These are phyloP conservation scores for Stomatorhinus walkeri DNA, from an alignment of 2,797 vertebrate genomes.

Conservation along the genomic window DNA sequence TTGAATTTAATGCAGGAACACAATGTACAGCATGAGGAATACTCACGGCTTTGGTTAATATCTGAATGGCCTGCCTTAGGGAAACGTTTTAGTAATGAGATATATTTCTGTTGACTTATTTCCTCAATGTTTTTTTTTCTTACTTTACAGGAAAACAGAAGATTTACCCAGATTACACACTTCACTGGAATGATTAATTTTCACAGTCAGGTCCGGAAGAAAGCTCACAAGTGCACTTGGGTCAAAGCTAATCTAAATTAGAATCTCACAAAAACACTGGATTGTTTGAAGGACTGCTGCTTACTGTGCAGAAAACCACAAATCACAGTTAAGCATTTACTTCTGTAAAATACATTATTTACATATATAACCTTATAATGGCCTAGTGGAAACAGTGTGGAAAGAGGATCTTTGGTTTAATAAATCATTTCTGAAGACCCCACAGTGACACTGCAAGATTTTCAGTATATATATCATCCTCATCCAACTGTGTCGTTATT, in stretches of 20 bases:
- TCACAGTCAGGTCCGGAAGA: slow-evolving; percentile 15
- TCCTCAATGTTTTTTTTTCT: neutral
- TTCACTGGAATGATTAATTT: slow-evolving; percentile 19
- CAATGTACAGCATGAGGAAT: neutral
- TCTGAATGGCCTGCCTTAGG: neutral
- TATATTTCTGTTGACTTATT: neutral
- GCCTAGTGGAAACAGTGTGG: neutral
- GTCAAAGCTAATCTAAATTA: slow-evolving; percentile 28
- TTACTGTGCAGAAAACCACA: neutral
- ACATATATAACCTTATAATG: slow-evolving; percentile 12
- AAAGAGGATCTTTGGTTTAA: neutral
- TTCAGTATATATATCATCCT: neutral
- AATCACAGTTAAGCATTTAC: neutral
- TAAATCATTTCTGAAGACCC: neutral
- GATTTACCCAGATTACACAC: slow-evolving; percentile 15
- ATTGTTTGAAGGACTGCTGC: slow-evolving; percentile 20
- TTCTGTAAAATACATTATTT: slow-evolving; percentile 1
- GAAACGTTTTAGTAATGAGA: slow-evolving; percentile 10
- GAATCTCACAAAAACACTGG: slow-evolving; percentile 18
- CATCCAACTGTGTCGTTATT: neutral
- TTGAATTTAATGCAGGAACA: neutral
- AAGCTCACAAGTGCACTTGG: slow-evolving; percentile 9
- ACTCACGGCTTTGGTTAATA: neutral
- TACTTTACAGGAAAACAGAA: neutral
- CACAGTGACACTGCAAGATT: neutral